Evolutionary conservation across 1,140 invertebrate genomes (phyloP).

Genomic region (Ectropis grisescens): DNA sequence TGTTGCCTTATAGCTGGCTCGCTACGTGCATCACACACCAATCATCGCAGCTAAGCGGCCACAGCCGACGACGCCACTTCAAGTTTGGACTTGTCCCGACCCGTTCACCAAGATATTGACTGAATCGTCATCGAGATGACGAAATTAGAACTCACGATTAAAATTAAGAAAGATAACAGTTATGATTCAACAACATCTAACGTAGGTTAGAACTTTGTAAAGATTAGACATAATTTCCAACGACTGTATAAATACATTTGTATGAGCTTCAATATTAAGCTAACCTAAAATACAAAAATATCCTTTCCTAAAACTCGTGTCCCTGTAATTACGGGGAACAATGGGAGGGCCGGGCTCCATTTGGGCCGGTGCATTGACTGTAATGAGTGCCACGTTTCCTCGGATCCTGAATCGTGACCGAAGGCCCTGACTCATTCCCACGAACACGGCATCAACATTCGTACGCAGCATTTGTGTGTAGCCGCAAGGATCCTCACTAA

Average conservation of each 20-base stretch:
- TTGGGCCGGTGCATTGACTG: conserved; percentile 3
- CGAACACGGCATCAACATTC: conserved; percentile 15
- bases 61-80: conserved; percentile 31
- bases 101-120: too few species aligned
- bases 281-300: too few species aligned
- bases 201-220: too few species aligned
- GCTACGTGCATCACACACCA: conserved; percentile 17
- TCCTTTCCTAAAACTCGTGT: conserved; percentile 2
- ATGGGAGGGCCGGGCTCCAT: conserved; percentile 3
- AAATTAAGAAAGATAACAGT: too few species aligned
- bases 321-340: conserved; percentile 16
- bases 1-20: conserved; percentile 12
- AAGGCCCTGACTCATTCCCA: conserved; percentile 15
- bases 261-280: too few species aligned
- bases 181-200: too few species aligned
- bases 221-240: too few species aligned
- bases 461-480: conserved; percentile 16
- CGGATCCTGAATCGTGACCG: conserved; percentile 11
- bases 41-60: conserved; percentile 2
- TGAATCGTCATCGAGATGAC: too few species aligned
- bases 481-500: conserved; percentile 1
- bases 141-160: too few species aligned
- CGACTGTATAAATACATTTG: too few species aligned
- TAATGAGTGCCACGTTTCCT: conserved; percentile 24
- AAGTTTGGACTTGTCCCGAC: conserved; percentile 49